Evolutionary conservation across 2,888 invertebrate genomes (phyloP).

Genomic region (Nasonovia ribisnigri): DNA sequence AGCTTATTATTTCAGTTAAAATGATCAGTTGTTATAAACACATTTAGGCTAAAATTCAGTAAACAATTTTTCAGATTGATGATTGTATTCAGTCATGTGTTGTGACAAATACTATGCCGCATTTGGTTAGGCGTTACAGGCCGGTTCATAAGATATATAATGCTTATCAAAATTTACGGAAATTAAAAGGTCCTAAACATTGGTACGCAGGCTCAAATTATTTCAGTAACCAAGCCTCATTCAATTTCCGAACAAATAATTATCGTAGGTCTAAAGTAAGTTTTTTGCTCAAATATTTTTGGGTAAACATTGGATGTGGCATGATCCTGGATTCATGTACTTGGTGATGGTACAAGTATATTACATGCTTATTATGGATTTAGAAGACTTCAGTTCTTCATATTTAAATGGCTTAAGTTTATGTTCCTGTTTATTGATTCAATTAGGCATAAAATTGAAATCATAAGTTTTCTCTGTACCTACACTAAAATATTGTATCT

Average conservation of each 20-base stretch:
- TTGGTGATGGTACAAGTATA: constrained; percentile 34
- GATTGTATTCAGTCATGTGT: constrained; percentile 56
- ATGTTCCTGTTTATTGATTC: background rate
- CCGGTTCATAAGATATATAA: constrained; percentile 63
- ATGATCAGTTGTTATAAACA: background rate
- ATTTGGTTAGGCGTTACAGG: constrained; percentile 63
- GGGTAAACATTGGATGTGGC: constrained; percentile 20
- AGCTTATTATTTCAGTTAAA: background rate
- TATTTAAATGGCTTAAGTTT: constrained; percentile 14
- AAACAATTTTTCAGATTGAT: constrained; percentile 56
- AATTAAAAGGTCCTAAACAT: constrained; percentile 62
- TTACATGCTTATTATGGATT: constrained; percentile 38
- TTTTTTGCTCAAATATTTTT: constrained; percentile 28
- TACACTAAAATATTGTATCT: background rate
- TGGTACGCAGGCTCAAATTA: constrained; percentile 62
- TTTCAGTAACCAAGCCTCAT: constrained; percentile 60
- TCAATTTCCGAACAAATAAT: constrained; percentile 62
- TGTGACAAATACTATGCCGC: constrained; percentile 57
- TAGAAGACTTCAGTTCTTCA: background rate
- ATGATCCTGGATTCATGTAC: constrained; percentile 34
- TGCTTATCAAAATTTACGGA: constrained; percentile 63
- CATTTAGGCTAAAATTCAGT: constrained; percentile 40
- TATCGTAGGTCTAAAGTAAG: constrained; percentile 64
- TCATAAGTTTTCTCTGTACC: background rate
- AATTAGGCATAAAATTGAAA: background rate